Evolutionary conservation across 2,888 invertebrate species (phyloP).

Genomic region (Pseudococcus viburni): DNA sequence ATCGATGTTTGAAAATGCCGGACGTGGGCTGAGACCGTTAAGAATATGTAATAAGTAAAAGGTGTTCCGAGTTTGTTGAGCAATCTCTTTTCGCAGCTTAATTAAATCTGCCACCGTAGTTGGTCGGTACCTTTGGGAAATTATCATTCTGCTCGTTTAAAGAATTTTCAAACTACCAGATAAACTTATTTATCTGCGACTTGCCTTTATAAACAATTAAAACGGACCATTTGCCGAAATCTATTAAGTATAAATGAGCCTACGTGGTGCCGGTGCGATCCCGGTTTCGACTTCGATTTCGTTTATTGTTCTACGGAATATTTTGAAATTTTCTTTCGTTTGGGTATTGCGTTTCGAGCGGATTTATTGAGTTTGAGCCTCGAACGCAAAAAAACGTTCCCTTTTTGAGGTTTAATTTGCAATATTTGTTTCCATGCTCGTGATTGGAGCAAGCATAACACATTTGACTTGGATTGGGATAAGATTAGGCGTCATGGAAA

Average conservation of each 20-base stretch:
- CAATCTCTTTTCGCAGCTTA: constrained; percentile 16
- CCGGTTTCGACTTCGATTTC: too few relatives aligned
- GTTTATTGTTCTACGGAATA: too few relatives aligned
- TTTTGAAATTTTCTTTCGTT: too few relatives aligned
- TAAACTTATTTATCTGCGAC: background rate
- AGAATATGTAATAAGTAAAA: constrained; percentile 23
- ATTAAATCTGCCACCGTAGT: background rate
- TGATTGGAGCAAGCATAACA: too few relatives aligned
- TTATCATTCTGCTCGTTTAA: constrained; percentile 13
- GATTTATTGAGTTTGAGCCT: too few relatives aligned
- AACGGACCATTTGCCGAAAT: background rate
- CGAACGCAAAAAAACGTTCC: too few relatives aligned
- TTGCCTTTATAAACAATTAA: background rate
- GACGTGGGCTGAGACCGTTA: background rate
- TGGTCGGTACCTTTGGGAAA: constrained; percentile 1
- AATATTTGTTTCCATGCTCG: too few relatives aligned
- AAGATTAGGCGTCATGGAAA: too few relatives aligned
- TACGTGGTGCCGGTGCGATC: background rate
- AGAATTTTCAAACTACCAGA: constrained; percentile 10
- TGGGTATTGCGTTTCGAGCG: too few relatives aligned
- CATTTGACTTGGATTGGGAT: too few relatives aligned
- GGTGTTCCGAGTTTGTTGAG: background rate
- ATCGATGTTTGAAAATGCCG: background rate
- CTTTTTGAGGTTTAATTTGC: too few relatives aligned
- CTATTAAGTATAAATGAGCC: background rate